Evolutionary conservation across 2,888 invertebrate species (phyloP).

Genomic region (Vanessa cardui): DNA sequence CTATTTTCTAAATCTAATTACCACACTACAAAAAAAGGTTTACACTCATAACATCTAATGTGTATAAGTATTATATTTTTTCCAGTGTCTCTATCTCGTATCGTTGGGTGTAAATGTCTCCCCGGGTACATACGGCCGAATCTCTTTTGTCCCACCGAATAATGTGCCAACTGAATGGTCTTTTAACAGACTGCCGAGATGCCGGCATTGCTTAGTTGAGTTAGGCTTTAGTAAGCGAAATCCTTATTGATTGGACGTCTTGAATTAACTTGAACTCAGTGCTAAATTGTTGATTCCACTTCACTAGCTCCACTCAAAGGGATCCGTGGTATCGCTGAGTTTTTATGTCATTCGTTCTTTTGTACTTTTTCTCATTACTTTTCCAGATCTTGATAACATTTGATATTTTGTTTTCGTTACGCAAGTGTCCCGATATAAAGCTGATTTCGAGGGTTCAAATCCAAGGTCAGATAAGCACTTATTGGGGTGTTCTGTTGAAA

Average conservation of each 20-base stretch:
- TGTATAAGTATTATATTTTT: background rate
- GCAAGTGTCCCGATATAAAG: no score
- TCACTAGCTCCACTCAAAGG: constrained; percentile 26
- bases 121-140: constrained; percentile 35
- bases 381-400: background rate
- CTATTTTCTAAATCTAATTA: no score
- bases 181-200: constrained; percentile 44
- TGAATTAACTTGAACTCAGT: constrained; percentile 32
- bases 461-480: no score
- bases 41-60: no score
- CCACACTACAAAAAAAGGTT: no score
- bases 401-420: background rate
- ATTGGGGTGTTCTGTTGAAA: no score
- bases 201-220: constrained; percentile 40
- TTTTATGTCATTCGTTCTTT: constrained; percentile 23
- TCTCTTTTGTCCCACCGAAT: constrained; percentile 41
- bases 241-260: constrained; percentile 37
- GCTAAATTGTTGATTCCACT: constrained; percentile 31
- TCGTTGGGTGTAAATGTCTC: constrained; percentile 13
- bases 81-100: background rate
- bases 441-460: no score
- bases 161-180: constrained; percentile 42
- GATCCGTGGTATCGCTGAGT: constrained; percentile 24
- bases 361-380: background rate
- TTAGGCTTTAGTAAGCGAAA: constrained; percentile 39